A percentile compares a stretch with the other conserved stretches of the same genome.
Conservation (phyloP, 2,113 vertebrate species). For the Gavialis gangeticus region DNA sequence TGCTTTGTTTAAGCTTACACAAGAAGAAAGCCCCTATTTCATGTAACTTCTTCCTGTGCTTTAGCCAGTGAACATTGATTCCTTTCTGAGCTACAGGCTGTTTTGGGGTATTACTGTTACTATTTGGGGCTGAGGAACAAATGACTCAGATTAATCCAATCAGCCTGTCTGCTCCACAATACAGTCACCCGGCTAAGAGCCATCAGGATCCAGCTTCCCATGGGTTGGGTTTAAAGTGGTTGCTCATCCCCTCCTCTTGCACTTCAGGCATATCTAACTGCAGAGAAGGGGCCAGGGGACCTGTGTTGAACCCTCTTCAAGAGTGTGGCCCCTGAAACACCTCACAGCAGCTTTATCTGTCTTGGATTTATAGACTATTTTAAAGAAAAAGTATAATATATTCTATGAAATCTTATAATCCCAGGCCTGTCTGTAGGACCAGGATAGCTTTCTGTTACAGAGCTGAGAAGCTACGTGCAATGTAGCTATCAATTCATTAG, state of each 20-base stretch:
- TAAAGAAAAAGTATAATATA: background rate
- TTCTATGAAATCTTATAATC: background rate
- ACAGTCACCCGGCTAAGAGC: background rate
- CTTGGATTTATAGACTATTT: background rate
- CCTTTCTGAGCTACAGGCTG: background rate
- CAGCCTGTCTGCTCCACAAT: background rate
- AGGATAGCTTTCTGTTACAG: slow-evolving; percentile 20
- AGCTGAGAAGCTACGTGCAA: slow-evolving; percentile 22
- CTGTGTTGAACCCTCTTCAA: background rate
- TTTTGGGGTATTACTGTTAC: background rate
- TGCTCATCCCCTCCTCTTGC: background rate
- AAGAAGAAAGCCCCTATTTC: slow-evolving; percentile 31
- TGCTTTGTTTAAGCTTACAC: background rate
- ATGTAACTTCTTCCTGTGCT: background rate
- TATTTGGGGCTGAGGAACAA: background rate
- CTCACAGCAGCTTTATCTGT: slow-evolving; percentile 28
- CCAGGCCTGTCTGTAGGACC: background rate
- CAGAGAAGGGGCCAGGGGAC: background rate
- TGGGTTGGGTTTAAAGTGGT: background rate
- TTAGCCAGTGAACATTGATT: background rate
- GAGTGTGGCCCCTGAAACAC: background rate
- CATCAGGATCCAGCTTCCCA: background rate
- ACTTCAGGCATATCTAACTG: background rate
- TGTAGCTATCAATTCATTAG: slow-evolving; percentile 13
- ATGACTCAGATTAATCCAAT: background rate